These are phyloP conservation scores for Cheumatopsyche charites DNA, from an alignment of 1,140 invertebrate genomes.

Conservation along the genomic window DNA sequence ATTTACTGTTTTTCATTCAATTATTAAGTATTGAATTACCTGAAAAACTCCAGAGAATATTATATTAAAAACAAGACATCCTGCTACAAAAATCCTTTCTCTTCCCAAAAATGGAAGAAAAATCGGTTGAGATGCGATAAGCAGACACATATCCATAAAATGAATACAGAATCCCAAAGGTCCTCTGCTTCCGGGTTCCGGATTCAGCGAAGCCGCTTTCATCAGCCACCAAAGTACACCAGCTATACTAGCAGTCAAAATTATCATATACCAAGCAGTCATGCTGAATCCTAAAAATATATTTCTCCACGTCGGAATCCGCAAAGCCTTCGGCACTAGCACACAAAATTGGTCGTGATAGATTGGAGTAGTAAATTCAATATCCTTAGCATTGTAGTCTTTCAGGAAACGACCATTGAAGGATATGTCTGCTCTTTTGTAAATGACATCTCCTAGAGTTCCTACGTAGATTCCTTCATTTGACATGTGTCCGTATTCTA, in stretches of 20 bases:
- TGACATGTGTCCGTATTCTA: conserved; percentile 50
- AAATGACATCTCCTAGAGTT: conserved; percentile 54
- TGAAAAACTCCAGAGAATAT: conserved; percentile 46
- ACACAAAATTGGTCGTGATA: conserved; percentile 56
- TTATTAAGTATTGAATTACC: conserved; percentile 24
- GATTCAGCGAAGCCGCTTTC: conserved; percentile 1
- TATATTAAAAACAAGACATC: conserved; percentile 44
- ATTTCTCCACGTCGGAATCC: conserved; percentile 55
- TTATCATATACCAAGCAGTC: conserved; percentile 51
- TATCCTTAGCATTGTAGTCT: conserved; percentile 49
- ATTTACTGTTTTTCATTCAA: not conserved
- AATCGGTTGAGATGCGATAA: conserved; percentile 43
- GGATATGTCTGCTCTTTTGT: conserved; percentile 52
- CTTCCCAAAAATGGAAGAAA: conserved; percentile 39
- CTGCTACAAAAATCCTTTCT: conserved; percentile 45
- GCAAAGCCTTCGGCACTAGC: conserved; percentile 54
- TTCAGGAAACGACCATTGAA: conserved; percentile 57
- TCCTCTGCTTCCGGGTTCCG: not conserved
- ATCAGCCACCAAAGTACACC: conserved; percentile 51
- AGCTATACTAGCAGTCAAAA: conserved; percentile 46
- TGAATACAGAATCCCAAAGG: conserved; percentile 24
- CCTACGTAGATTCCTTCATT: conserved; percentile 53
- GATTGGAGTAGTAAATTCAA: conserved; percentile 53
- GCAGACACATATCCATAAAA: conserved; percentile 39
- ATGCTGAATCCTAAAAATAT: conserved; percentile 54